Evolutionary conservation across 2,888 invertebrate species (phyloP).

Genomic region (Acheta domesticus): DNA sequence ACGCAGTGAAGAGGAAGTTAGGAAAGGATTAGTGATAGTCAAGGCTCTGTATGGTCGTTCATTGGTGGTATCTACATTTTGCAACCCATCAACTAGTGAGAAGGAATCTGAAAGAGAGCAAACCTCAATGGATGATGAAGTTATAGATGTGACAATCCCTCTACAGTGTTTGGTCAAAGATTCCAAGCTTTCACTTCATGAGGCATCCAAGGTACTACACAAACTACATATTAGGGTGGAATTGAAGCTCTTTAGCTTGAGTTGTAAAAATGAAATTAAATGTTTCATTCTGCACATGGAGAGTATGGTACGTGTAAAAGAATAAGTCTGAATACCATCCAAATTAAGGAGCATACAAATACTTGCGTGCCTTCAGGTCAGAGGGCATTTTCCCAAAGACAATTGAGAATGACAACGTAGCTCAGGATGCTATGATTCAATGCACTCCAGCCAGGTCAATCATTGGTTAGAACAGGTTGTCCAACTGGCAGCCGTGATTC

Average conservation of each 20-base stretch:
- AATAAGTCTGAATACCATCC: not conserved
- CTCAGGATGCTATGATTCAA: too few species aligned
- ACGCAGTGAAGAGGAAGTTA: constrained; percentile 72
- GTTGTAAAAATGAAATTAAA: too few species aligned
- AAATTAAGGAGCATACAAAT: too few species aligned
- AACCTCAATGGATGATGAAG: constrained; percentile 40
- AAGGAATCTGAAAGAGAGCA: constrained; percentile 43
- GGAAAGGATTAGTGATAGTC: constrained; percentile 79
- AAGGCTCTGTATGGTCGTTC: constrained; percentile 79
- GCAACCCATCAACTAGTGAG: constrained; percentile 28
- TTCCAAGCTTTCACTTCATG: constrained; percentile 80
- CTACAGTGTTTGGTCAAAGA: constrained; percentile 91
- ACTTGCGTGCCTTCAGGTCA: not conserved
- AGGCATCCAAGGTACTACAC: constrained; percentile 72
- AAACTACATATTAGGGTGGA: not conserved
- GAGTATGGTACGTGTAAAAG: too few species aligned
- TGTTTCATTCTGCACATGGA: too few species aligned
- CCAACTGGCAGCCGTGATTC: too few species aligned
- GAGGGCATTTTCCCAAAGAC: too few species aligned
- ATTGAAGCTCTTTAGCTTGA: too few species aligned
- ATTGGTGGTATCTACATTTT: constrained; percentile 40
- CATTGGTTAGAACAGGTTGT: too few species aligned
- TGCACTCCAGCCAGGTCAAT: too few species aligned
- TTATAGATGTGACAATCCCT: constrained; percentile 91
- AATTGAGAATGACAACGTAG: too few species aligned